A percentile compares a stretch with the other conserved stretches of the same genome.
These are phyloP conservation scores for Crocidura indochinensis DNA, from an alignment of 2,797 vertebrate genomes.

Conservation along the genomic window DNA sequence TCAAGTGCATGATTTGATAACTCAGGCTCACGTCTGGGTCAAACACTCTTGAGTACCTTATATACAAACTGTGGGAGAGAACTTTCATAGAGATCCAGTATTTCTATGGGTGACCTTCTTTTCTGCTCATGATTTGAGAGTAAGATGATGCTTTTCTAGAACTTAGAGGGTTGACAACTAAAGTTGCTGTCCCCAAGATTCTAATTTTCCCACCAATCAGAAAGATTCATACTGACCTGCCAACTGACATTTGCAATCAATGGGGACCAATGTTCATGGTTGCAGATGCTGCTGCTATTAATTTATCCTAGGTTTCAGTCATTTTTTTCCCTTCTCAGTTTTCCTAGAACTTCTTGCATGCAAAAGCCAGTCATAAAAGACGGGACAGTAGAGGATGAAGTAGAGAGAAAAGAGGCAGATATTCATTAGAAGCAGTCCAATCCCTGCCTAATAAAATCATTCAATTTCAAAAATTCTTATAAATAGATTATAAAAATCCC, in stretches of 20 bases:
- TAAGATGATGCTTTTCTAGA: neutral
- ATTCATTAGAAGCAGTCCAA: neutral
- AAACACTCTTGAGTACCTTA: slow-evolving; percentile 45
- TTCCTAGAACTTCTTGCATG: slow-evolving; percentile 10
- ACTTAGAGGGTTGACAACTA: neutral
- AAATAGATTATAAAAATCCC: no score
- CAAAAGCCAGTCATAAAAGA: neutral
- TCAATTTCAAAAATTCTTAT: no score
- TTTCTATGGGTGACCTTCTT: neutral
- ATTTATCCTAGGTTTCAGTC: neutral
- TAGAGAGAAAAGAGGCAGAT: neutral
- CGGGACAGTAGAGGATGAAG: neutral
- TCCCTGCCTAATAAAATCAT: neutral
- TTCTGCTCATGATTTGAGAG: neutral
- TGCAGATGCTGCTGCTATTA: neutral
- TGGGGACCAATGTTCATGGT: neutral
- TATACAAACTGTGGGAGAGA: neutral
- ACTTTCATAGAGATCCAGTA: no score
- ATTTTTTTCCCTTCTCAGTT: neutral
- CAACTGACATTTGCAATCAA: neutral
- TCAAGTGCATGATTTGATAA: slow-evolving; percentile 53
- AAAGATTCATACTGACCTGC: neutral
- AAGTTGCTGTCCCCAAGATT: neutral
- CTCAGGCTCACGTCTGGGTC: slow-evolving; percentile 47
- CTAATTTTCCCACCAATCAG: neutral